Base-by-base conservation (phyloP, 2,888 invertebrate species). In the Portevinia maculata region DNA sequence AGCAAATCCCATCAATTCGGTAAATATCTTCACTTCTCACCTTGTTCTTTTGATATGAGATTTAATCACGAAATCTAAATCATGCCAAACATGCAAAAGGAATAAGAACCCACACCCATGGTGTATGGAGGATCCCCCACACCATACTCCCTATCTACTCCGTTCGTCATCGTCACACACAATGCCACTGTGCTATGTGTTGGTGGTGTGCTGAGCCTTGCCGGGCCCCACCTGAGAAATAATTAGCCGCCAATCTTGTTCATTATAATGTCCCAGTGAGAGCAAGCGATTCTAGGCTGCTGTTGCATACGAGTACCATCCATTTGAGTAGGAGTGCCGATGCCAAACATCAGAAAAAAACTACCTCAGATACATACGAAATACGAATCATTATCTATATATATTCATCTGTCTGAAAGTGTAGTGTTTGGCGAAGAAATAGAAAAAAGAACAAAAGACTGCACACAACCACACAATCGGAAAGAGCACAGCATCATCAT, bases 231-330 rank as follows among this genome's bases (percentile, higher is more conserved):
- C 78, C 83, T 78, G 78, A 67, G 78, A 83, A 83, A 83, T 83
- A 83, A 83, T 83, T 83, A 83, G 83, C 83, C 83, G 71, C 83
- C 78, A 78, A 78, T 83, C 83, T 78, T 78, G 83, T 83, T 78
- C 83, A 78, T 78, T 83, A 83, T 65, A 76, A 55, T 65, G 65
- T 37, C 69, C 19, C 50, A 24, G 37, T 13, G 19, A 17, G 37
- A 41, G 32, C 9, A 11, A 32, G 28, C 39, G 13, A 21, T 19
- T 37, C 70, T 69, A 24, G 7, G 19, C 44, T 19, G 48, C 59
- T 37, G 64, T 65, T 24, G 24, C 24, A 24, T 24, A 24, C 24
- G 3, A 24, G 76, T 41, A 70, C 37, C 70, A 70, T 64, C 73
- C 67, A 55, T 53, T 59, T n/a, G 50, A 2, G 8, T 39, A 39